Conservation (phyloP, 2,797 vertebrate species). For the Menidia menidia region DNA sequence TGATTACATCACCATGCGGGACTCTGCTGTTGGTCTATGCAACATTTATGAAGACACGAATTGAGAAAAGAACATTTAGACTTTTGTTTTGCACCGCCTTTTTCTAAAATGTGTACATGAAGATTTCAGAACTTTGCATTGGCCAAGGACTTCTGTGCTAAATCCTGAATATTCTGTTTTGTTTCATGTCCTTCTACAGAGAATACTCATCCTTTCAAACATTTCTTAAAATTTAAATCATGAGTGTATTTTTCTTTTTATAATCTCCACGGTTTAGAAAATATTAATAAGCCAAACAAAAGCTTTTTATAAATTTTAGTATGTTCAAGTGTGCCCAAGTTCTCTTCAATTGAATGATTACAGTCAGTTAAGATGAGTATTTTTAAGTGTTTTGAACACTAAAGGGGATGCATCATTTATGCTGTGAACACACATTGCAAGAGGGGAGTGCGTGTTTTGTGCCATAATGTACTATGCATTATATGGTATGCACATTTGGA, state of each 20-base stretch:
- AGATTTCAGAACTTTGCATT: background rate
- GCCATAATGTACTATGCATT: background rate
- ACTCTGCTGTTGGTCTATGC: slow-evolving; percentile 3
- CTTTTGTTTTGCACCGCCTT: background rate
- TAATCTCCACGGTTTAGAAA: background rate
- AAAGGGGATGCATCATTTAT: background rate
- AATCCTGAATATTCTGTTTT: background rate
- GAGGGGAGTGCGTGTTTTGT: background rate
- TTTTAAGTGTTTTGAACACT: background rate
- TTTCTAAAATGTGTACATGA: slow-evolving; percentile 2
- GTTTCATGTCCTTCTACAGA: background rate
- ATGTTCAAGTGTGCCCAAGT: too few relatives aligned
- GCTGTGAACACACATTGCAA: background rate
- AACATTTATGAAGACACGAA: slow-evolving; percentile 16
- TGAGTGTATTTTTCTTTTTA: slow-evolving; percentile 4
- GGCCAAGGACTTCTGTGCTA: background rate
- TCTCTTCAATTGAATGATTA: too few relatives aligned
- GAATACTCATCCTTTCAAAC: background rate
- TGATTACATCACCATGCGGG: slow-evolving; percentile 44
- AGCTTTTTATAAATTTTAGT: slow-evolving; percentile 11
- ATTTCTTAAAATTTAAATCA: background rate
- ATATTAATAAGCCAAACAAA: background rate
- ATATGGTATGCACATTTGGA: background rate
- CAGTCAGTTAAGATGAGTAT: background rate
- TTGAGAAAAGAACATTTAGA: background rate